phyloP scores from a whole-genome alignment of 2,113 vertebrate genomes.

The Fulmarus glacialis region DNA sequence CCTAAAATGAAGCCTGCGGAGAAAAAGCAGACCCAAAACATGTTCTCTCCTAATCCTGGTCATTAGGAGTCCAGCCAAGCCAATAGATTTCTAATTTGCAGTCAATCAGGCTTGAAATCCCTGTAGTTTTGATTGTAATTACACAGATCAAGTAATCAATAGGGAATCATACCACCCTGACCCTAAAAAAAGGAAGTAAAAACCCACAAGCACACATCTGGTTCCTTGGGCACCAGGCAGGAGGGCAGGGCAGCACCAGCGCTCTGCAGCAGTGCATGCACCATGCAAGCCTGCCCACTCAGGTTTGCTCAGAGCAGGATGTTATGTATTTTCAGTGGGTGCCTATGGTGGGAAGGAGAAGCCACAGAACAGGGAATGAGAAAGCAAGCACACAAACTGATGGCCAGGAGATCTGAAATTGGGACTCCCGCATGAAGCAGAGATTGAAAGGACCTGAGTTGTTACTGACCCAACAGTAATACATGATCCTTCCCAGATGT shows the following conservation, averaged over 20 bases:
- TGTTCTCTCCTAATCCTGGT: background rate
- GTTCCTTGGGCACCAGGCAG: background rate
- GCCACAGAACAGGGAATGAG: background rate
- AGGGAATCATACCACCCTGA: background rate
- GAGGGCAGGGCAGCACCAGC: background rate
- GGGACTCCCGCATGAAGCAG: background rate
- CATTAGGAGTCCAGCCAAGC: constrained; percentile 38
- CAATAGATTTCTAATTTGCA: constrained; percentile 78
- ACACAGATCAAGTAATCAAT: constrained; percentile 69
- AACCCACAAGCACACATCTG: background rate
- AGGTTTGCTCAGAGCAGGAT: background rate
- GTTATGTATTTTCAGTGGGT: accelerated
- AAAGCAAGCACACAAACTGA: background rate
- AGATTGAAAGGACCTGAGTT: accelerated
- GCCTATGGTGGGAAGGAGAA: background rate
- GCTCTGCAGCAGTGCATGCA: accelerated
- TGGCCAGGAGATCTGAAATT: background rate
- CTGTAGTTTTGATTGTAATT: constrained; percentile 62
- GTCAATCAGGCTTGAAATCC: constrained; percentile 76
- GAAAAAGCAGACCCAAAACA: background rate
- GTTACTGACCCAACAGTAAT: background rate
- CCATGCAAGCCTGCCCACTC: accelerated
- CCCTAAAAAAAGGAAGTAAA: background rate
- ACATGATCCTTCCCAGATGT: accelerated
- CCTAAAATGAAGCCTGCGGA: background rate